phyloP scores from a whole-genome alignment of 2,888 invertebrate species.

The Ichneumoninae sp. region DNA sequence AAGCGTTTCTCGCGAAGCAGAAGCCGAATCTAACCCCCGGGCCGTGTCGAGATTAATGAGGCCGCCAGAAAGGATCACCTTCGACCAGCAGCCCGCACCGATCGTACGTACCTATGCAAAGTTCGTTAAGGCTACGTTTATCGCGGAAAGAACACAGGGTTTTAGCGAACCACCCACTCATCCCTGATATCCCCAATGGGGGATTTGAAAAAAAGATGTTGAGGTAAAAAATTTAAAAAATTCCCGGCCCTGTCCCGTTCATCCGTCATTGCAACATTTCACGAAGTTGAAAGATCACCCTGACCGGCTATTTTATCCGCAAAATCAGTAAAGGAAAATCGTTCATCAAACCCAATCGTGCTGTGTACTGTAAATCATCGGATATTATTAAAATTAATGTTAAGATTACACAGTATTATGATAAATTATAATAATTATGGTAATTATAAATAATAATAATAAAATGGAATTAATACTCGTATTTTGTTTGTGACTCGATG shows the following conservation, averaged over 20 bases:
- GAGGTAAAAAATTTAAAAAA: neutral
- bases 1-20: constrained; percentile 31
- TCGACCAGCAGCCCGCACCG: constrained; percentile 32
- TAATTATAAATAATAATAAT: constrained; percentile 2
- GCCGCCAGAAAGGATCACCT: constrained; percentile 36
- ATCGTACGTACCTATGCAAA: constrained; percentile 56
- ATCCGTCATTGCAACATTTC: constrained; percentile 54
- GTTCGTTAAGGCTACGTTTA: constrained; percentile 56
- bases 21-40: constrained; percentile 55
- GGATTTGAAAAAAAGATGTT: neutral
- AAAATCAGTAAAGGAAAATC: constrained; percentile 2
- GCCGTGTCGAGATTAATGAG: constrained; percentile 64
- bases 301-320: neutral
- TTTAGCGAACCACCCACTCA: constrained; percentile 16
- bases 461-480: constrained; percentile 2
- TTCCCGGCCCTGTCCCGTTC: constrained; percentile 1
- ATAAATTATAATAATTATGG: neutral
- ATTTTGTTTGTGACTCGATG: neutral
- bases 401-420: neutral
- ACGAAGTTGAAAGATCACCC: neutral
- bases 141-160: constrained; percentile 30
- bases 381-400: constrained; percentile 1
- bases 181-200: neutral
- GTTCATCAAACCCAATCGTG: constrained; percentile 27
- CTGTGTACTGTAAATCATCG: constrained; percentile 15